Conservation (phyloP, 2,888 invertebrate genomes). For the Brachyopa scutellaris region DNA sequence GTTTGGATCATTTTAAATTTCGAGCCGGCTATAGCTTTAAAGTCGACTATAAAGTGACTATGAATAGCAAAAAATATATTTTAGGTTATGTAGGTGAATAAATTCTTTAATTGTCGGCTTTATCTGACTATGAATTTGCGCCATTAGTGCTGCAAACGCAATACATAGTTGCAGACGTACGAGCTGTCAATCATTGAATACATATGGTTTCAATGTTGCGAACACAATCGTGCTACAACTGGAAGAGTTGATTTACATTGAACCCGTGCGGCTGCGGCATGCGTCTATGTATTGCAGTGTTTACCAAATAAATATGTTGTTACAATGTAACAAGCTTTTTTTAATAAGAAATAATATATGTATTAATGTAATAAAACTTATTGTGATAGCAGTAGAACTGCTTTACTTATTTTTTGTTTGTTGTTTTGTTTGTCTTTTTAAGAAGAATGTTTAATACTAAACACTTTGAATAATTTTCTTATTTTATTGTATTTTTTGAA, state of each 20-base stretch:
- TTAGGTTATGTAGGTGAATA: too few species aligned
- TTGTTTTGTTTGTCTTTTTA: background rate
- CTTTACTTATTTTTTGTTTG: background rate
- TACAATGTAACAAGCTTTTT: background rate
- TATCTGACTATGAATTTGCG: too few species aligned
- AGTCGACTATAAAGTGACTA: too few species aligned
- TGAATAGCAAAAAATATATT: too few species aligned
- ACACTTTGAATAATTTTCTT: background rate
- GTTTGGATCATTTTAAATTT: too few species aligned
- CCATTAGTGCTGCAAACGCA: constrained; percentile 6
- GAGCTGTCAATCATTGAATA: constrained; percentile 7
- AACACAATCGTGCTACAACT: constrained; percentile 9
- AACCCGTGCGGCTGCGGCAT: background rate
- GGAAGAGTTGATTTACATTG: constrained; percentile 1
- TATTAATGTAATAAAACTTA: background rate
- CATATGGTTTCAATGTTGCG: constrained; percentile 9
- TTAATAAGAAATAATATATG: background rate
- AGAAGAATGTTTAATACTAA: background rate
- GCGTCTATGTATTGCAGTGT: too few species aligned
- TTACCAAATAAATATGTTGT: too few species aligned
- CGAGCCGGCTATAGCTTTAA: too few species aligned
- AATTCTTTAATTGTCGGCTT: too few species aligned
- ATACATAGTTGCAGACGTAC: constrained; percentile 1
- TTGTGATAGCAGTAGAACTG: background rate
- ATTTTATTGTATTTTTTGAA: background rate